phyloP scores from a whole-genome alignment of 2,113 vertebrate genomes.

The Zosterops lateralis region DNA sequence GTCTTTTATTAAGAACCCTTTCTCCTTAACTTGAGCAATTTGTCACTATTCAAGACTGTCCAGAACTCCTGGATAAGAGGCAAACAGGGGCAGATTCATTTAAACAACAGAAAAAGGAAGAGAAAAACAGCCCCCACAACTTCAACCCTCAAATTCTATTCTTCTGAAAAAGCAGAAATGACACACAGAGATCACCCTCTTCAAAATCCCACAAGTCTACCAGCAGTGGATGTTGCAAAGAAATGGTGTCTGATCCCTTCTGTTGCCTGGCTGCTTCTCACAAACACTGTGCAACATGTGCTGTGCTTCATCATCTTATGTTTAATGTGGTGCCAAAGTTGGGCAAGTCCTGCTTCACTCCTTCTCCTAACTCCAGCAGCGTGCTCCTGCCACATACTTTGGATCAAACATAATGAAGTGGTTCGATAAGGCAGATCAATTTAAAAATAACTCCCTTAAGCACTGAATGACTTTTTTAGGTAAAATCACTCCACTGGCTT shows the following conservation, averaged over 20 bases:
- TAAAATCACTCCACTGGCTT: not conserved
- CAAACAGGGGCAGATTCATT: not conserved
- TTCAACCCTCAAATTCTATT: not conserved
- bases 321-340: not conserved
- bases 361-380: not conserved
- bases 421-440: not conserved
- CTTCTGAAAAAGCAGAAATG: not conserved
- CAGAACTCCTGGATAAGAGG: not conserved
- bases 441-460: not conserved
- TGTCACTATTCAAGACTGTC: not conserved
- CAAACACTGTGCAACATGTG: not conserved
- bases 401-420: not conserved
- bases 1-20: not conserved
- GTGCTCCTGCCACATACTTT: not conserved
- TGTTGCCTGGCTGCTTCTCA: not conserved
- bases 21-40: not conserved
- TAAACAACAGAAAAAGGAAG: not conserved
- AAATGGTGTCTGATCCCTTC: not conserved
- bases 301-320: not conserved
- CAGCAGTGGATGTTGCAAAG: not conserved
- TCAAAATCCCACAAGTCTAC: not conserved
- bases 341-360: not conserved
- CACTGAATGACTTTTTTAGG: not conserved
- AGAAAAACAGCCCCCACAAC: not conserved
- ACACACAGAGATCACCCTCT: not conserved